These are phyloP conservation scores for Lanius collurio DNA, from an alignment of 2,113 vertebrate genomes.

Conservation along the genomic window DNA sequence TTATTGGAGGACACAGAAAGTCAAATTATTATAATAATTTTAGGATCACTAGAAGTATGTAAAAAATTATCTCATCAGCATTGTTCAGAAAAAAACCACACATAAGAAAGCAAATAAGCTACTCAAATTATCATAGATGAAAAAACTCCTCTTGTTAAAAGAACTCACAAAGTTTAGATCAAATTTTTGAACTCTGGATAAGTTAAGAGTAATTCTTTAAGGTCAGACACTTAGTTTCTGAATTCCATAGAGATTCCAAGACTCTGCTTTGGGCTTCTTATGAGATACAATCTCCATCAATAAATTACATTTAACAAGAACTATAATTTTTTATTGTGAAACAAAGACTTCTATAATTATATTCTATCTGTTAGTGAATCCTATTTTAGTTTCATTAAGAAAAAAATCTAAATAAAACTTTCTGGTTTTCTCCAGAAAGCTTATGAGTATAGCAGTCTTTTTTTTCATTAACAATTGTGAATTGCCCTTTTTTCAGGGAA, in stretches of 20 bases:
- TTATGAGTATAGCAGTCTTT: not conserved
- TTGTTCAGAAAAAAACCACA: not conserved
- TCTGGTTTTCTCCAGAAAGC: not conserved
- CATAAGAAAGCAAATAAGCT: not conserved
- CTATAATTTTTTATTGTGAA: not conserved
- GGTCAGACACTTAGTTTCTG: not conserved
- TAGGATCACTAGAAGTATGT: not conserved
- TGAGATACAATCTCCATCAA: not conserved
- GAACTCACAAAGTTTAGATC: not conserved
- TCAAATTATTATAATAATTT: not conserved
- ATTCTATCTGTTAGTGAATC: not conserved
- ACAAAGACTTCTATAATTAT: not conserved
- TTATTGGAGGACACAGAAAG: not conserved
- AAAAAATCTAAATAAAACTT: not conserved
- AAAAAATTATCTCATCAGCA: not conserved
- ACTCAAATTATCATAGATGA: not conserved
- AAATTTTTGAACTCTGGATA: not conserved
- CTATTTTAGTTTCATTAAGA: not conserved
- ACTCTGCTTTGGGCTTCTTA: not conserved
- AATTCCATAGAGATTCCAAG: not conserved
- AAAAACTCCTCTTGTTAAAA: not conserved
- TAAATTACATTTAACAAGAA: not conserved
- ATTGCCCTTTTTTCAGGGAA: not conserved
- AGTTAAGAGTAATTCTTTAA: not conserved
- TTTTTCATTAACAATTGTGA: not conserved